A percentile compares a stretch with the other conserved stretches of the same genome.
These are phyloP conservation scores for Phocoena sinus DNA, from an alignment of 2,113 vertebrate genomes.

Conservation along the genomic window DNA sequence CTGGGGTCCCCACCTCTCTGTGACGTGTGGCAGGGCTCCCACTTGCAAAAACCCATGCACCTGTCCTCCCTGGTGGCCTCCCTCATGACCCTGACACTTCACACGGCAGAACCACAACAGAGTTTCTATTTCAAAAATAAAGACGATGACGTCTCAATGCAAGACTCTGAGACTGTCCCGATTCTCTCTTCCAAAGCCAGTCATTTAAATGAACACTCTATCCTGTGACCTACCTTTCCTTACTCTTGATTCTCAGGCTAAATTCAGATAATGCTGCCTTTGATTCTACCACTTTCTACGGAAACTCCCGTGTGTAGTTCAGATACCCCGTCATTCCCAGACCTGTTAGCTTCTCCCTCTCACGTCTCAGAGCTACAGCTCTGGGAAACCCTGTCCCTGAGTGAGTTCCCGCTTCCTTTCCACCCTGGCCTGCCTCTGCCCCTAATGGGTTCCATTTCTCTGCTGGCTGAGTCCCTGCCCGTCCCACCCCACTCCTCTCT, in stretches of 20 bases:
- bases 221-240: neutral
- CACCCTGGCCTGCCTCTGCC: neutral
- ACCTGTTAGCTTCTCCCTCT: neutral
- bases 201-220: neutral
- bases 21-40: neutral
- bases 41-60: neutral
- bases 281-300: neutral
- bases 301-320: neutral
- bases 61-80: neutral
- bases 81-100: neutral
- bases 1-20: neutral
- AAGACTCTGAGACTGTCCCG: neutral
- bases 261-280: neutral
- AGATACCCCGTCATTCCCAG: neutral
- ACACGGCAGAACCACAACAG: neutral
- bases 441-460: neutral
- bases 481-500: fast-evolving
- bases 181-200: neutral
- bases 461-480: neutral
- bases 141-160: neutral
- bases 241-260: neutral
- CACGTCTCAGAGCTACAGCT: neutral
- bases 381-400: neutral
- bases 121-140: slow-evolving; percentile 5
- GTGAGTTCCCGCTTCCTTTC: neutral